Evolutionary conservation across 2,113 vertebrate genomes (phyloP).

Genomic region (Seriola aureovittata): DNA sequence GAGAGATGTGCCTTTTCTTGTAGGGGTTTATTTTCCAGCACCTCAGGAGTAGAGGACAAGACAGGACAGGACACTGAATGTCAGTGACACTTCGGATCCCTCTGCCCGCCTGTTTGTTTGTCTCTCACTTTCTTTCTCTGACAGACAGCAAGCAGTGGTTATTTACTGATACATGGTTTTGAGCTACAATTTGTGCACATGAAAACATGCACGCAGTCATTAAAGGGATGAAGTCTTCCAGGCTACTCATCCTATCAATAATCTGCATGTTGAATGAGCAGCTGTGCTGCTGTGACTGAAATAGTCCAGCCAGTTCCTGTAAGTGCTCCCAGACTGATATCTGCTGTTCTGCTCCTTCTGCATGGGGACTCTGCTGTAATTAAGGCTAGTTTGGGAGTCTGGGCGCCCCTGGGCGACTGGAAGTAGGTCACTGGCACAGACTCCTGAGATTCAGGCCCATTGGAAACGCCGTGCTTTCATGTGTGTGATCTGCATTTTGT

Average conservation of each 20-base stretch:
- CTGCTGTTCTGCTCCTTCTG: constrained; percentile 62
- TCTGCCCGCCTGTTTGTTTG: constrained; percentile 13
- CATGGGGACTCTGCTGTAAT: constrained; percentile 75
- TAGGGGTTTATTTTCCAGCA: constrained; percentile 50
- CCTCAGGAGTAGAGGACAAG: constrained; percentile 11
- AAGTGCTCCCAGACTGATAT: constrained; percentile 74
- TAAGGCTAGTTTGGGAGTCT: constrained; percentile 80
- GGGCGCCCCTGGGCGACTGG: constrained; percentile 73
- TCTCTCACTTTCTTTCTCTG: constrained; percentile 30
- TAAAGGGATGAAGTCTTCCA: constrained; percentile 42
- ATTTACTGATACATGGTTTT: constrained; percentile 50
- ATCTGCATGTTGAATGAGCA: constrained; percentile 72
- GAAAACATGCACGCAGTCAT: constrained; percentile 27
- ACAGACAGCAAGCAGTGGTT: constrained; percentile 41
- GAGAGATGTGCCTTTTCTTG: constrained; percentile 11
- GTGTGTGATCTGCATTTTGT: constrained; percentile 40
- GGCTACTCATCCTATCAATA: constrained; percentile 71
- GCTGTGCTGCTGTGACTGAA: constrained; percentile 74
- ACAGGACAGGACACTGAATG: constrained; percentile 42
- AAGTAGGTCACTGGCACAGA: constrained; percentile 84
- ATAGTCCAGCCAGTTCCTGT: constrained; percentile 74
- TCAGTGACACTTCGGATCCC: constrained; percentile 31
- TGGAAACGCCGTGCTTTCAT: constrained; percentile 39
- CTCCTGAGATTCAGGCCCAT: constrained; percentile 54
- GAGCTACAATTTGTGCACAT: constrained; percentile 40